These are phyloP conservation scores for Campylomormyrus tamandua DNA, from an alignment of 2,113 vertebrate species.

Conservation along the genomic window DNA sequence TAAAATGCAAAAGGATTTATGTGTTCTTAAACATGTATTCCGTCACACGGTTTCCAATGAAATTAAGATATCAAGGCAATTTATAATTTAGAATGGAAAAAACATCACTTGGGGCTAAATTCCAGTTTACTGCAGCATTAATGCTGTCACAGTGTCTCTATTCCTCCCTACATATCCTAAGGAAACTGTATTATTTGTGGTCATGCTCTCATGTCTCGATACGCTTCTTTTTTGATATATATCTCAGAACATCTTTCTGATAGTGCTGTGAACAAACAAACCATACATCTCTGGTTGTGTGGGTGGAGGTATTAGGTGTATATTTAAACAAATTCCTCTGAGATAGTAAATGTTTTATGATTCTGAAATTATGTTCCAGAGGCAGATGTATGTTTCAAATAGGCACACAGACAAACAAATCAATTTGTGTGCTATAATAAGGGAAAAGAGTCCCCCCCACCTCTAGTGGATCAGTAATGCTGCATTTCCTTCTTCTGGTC, in stretches of 20 bases:
- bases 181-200: not conserved
- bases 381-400: not conserved
- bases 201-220: not conserved
- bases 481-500: not conserved
- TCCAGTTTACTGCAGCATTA: not conserved
- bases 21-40: not conserved
- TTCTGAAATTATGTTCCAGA: not conserved
- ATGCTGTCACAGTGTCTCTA: not conserved
- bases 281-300: not conserved
- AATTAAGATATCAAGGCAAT: not conserved
- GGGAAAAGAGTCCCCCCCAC: not conserved
- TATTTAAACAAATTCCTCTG: not conserved
- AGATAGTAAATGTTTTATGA: not conserved
- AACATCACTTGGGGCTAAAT: not conserved
- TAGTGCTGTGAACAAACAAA: not conserved
- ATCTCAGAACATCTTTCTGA: not conserved
- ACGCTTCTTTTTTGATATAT: not conserved
- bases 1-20: not conserved
- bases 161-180: not conserved
- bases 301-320: not conserved
- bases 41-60: not conserved
- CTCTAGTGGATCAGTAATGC: not conserved
- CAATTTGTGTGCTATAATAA: not conserved
- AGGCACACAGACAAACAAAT: not conserved
- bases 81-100: not conserved